phyloP scores from a whole-genome alignment of 2,888 invertebrate genomes.

The Craniophora ligustri region DNA sequence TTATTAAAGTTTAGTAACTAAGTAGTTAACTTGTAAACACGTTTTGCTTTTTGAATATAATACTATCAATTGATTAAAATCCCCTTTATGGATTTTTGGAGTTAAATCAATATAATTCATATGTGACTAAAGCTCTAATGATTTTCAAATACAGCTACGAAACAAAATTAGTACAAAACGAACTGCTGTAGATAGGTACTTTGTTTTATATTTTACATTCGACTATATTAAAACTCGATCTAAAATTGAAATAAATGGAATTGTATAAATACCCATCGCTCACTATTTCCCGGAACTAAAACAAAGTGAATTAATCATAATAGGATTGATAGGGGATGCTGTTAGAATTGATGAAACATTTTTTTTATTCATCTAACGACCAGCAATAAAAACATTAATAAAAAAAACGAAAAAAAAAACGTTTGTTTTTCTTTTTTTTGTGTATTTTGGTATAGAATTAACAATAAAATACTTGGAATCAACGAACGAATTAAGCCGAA shows the following conservation, averaged over 20 bases:
- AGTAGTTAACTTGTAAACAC: too few species aligned
- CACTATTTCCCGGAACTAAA: neutral
- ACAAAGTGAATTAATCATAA: constrained; percentile 1
- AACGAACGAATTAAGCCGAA: constrained; percentile 82
- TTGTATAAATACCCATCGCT: neutral
- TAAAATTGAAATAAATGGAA: neutral
- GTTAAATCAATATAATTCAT: too few species aligned
- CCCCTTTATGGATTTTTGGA: too few species aligned
- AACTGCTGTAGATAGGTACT: too few species aligned
- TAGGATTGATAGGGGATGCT: neutral
- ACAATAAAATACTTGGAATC: constrained; percentile 79
- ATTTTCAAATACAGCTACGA: too few species aligned
- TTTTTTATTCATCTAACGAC: neutral
- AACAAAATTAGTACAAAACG: too few species aligned
- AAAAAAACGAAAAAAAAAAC: neutral
- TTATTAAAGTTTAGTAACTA: too few species aligned
- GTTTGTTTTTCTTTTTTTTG: neutral
- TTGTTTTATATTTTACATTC: neutral
- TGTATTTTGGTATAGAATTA: constrained; percentile 40
- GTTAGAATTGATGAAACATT: neutral
- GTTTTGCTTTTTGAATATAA: too few species aligned
- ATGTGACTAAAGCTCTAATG: too few species aligned
- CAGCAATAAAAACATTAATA: neutral
- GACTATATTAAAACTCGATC: too few species aligned
- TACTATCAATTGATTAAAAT: too few species aligned